phyloP scores from a whole-genome alignment of 1,140 invertebrate species.

The Zaprionus capensis region DNA sequence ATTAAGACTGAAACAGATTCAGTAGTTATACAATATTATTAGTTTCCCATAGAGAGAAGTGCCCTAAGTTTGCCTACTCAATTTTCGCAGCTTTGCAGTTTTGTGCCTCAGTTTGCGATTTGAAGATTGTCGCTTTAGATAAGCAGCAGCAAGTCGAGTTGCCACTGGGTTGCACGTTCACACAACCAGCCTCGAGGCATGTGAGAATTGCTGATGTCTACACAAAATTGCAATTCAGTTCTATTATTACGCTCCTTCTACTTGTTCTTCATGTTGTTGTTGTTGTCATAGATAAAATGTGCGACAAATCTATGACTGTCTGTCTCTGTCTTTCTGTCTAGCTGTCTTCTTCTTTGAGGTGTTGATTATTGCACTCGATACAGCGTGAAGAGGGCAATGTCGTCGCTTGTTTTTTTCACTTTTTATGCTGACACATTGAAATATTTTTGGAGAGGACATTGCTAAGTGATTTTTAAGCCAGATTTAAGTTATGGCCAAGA shows the following conservation, averaged over 20 bases:
- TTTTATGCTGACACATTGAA: constrained; percentile 68
- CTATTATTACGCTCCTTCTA: constrained; percentile 4
- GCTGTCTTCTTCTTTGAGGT: constrained; percentile 25
- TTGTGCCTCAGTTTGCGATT: constrained; percentile 38
- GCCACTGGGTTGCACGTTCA: constrained; percentile 51
- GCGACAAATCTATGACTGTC: constrained; percentile 36
- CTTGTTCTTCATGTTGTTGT: constrained; percentile 19
- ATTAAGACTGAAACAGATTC: too few species aligned
- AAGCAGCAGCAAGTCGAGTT: constrained; percentile 57
- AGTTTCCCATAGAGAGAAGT: not conserved
- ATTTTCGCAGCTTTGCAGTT: constrained; percentile 15
- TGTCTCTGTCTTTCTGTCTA: not conserved
- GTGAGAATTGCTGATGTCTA: constrained; percentile 66
- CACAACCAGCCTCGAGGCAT: constrained; percentile 37
- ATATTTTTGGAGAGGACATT: constrained; percentile 21
- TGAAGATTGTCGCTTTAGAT: constrained; percentile 56
- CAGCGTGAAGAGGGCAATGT: constrained; percentile 14
- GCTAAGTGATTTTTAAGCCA: constrained; percentile 78
- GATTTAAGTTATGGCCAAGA: constrained; percentile 72
- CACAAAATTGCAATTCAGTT: constrained; percentile 53
- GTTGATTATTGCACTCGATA: constrained; percentile 74
- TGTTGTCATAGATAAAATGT: constrained; percentile 38
- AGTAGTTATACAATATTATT: not conserved
- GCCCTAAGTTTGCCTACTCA: not conserved
- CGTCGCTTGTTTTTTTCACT: constrained; percentile 46